A percentile compares a stretch with the other conserved stretches of the same genome.
These are phyloP conservation scores for Diaprepes abbreviatus DNA, from an alignment of 2,888 invertebrate species.

Conservation along the genomic window DNA sequence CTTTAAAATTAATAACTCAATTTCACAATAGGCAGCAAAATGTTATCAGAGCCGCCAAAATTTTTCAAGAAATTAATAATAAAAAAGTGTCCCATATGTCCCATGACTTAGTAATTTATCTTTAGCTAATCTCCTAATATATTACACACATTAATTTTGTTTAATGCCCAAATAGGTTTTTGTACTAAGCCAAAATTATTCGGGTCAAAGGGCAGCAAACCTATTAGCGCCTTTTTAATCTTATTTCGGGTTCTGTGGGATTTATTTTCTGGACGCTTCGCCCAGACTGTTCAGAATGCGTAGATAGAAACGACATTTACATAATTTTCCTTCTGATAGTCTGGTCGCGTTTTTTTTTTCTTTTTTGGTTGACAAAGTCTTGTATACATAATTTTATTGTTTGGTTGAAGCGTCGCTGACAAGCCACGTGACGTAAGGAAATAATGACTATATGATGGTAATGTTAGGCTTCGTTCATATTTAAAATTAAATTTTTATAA, in stretches of 20 bases:
- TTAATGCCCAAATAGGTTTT: conserved; percentile 3
- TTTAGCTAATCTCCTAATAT: neutral
- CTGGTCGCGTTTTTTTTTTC: conserved; percentile 4
- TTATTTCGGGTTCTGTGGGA: neutral
- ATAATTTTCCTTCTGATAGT: neutral
- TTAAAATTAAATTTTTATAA: too few relatives aligned
- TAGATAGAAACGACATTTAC: conserved; percentile 1
- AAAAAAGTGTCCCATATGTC: neutral
- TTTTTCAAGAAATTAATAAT: too few relatives aligned
- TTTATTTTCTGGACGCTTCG: conserved; percentile 6
- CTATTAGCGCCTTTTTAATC: conserved; percentile 13
- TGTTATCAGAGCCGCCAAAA: too few relatives aligned
- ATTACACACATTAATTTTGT: conserved; percentile 1
- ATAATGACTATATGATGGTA: too few relatives aligned
- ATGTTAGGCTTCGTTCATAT: too few relatives aligned
- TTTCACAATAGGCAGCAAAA: too few relatives aligned
- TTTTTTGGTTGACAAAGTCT: neutral
- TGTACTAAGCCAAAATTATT: conserved; percentile 4
- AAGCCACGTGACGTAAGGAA: neutral
- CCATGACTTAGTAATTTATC: neutral
- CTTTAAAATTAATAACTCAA: too few relatives aligned
- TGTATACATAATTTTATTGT: conserved; percentile 3
- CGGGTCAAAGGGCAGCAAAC: conserved; percentile 6
- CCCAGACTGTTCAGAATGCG: conserved; percentile 1
- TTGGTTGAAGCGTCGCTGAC: neutral